Percentiles rank a stretch among this genome's conserved stretches.
These are phyloP conservation scores for Nerophis ophidion DNA, from an alignment of 2,113 vertebrate species.

Conservation along the genomic window DNA sequence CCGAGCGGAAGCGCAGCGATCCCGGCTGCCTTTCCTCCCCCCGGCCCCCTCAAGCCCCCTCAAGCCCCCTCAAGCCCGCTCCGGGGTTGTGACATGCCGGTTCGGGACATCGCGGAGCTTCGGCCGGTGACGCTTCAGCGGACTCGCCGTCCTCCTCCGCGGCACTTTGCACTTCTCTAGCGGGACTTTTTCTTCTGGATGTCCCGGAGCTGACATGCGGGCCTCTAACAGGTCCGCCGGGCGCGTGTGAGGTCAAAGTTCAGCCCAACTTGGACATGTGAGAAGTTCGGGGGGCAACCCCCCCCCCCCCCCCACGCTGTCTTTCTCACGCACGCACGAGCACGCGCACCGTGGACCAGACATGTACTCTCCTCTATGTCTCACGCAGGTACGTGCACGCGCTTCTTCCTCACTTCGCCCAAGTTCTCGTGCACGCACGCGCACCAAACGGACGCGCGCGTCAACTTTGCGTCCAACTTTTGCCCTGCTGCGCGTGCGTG, in stretches of 20 bases:
- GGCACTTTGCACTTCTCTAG: slow-evolving; percentile 5
- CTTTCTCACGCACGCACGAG: slow-evolving; percentile 38
- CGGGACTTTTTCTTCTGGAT: slow-evolving; percentile 37
- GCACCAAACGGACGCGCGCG: neutral
- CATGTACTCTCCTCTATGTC: slow-evolving; percentile 97
- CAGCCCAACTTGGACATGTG: slow-evolving; percentile 91
- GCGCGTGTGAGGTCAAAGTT: slow-evolving; percentile 89
- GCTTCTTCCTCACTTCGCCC: neutral
- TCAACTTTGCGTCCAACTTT: neutral
- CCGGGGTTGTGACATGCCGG: slow-evolving; percentile 38
- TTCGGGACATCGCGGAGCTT: slow-evolving; percentile 35
- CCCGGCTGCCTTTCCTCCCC: slow-evolving; percentile 25
- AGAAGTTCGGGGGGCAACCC: slow-evolving; percentile 78
- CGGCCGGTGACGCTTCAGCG: slow-evolving; percentile 18
- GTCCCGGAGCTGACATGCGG: slow-evolving; percentile 60
- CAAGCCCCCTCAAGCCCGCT: too few species aligned
- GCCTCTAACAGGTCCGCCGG: slow-evolving; percentile 80
- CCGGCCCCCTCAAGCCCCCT: too few species aligned
- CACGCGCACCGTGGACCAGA: slow-evolving; percentile 65
- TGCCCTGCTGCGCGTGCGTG: too few species aligned
- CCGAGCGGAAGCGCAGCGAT: slow-evolving; percentile 45
- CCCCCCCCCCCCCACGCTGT: slow-evolving; percentile 25
- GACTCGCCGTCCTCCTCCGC: slow-evolving; percentile 12
- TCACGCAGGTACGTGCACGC: slow-evolving; percentile 87
- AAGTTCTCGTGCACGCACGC: neutral